Base-by-base conservation (phyloP, 1,140 invertebrate species). In the Drosophila prosaltans region DNA sequence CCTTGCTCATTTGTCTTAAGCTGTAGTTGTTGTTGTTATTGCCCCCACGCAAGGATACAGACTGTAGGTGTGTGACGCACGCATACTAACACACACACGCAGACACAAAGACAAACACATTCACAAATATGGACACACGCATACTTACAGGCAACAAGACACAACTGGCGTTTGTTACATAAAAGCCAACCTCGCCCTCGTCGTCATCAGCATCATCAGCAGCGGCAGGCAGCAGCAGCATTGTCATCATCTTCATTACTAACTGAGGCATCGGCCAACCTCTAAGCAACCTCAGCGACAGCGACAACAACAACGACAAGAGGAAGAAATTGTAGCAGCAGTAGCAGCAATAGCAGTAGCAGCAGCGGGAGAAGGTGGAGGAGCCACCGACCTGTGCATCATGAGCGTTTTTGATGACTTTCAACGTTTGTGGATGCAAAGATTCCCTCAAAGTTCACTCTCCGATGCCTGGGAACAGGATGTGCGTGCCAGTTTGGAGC, bases 321-420 rank as follows among this genome's bases (percentile, higher is more conserved):
- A 7, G 32, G 6, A 58, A 26, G 55, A 45, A 11, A 41, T 54
- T 48, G 16, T 48, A 21, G 45, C 55, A 43, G 39, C n/a, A 43
- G 62, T 58, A 41, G 45, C 58, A 57, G 41, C 40, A 9, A 16
- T 30, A n/a, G 41, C 4, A 30, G 28, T 4, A 4, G 4, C 28
- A 30, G 28, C 4, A 30, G 4, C 28, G 6, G 32, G 3, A 36
- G 1, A 36, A 36, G 64, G 57, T 48, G 62, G 67, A 39, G 24
- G 26, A 40, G 59, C 45, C 45, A 26, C 45, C 21, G 4, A 43
- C 3, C 41, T 51, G 51, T 69, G 36, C 62, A 70, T 61, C 63
- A 97, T 97, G 96, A 97, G 96, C 94, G 96, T 97, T 80, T 97
- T 96, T 92, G 95, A 95, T 81, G 97, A 97, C 94, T 97, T 97